phyloP scores from a whole-genome alignment of 2,888 invertebrate species.

The Drosophila picticornis region DNA sequence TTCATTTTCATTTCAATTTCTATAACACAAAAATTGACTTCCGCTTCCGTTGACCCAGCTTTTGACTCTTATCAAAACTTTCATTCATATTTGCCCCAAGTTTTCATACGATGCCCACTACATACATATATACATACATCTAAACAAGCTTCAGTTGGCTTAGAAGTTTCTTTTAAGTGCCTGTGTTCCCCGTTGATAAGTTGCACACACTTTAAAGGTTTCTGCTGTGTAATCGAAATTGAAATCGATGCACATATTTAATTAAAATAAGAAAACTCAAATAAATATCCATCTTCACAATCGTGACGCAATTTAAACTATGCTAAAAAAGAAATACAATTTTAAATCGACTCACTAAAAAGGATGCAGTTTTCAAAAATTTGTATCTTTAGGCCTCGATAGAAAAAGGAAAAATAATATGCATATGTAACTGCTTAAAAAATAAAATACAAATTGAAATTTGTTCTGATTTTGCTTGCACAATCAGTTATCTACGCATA shows the following conservation, averaged over 20 bases:
- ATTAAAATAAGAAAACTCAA: background rate
- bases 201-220: background rate
- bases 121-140: background rate
- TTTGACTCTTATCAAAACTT: constrained; percentile 51
- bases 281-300: background rate
- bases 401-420: background rate
- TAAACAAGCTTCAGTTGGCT: background rate
- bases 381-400: background rate
- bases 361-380: too few relatives aligned
- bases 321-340: too few relatives aligned
- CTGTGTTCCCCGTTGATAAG: background rate
- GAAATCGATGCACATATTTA: background rate
- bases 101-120: constrained; percentile 4
- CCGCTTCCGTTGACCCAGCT: constrained; percentile 69
- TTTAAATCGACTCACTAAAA: background rate
- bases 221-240: background rate
- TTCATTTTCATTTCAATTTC: constrained; percentile 74
- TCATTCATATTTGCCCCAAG: constrained; percentile 28
- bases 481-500: background rate
- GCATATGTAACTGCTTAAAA: background rate
- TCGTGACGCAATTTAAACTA: background rate
- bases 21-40: constrained; percentile 65
- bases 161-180: background rate
- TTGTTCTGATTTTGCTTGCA: background rate
- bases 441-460: background rate